Percentiles rank a stretch among this genome's conserved stretches.
Evolutionary conservation across 2,888 invertebrate species (phyloP).

Genomic region (Leptinotarsa peninsularis): DNA sequence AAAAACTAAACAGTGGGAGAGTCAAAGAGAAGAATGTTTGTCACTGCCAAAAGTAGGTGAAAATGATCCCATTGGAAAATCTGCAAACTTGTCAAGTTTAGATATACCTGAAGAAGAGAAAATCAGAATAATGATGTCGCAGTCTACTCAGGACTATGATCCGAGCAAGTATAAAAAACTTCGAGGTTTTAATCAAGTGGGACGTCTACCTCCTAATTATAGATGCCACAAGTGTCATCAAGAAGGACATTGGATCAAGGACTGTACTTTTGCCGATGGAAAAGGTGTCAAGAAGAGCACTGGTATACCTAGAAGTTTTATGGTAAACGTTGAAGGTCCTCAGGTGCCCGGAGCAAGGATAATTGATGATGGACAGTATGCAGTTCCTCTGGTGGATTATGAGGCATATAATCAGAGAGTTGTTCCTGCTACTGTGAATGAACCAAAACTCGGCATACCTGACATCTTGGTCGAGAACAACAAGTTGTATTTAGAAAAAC

Average conservation of each 20-base stretch:
- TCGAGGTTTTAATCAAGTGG: conserved; percentile 57
- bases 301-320: not conserved
- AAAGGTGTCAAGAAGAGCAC: not conserved
- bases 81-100: conserved; percentile 87
- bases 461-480: too few relatives aligned
- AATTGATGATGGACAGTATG: too few relatives aligned
- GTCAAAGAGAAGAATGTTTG: too few relatives aligned
- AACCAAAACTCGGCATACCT: too few relatives aligned
- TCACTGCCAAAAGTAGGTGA: too few relatives aligned
- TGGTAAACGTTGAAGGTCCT: not conserved
- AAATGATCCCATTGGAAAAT: too few relatives aligned
- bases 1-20: too few relatives aligned
- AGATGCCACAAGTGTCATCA: conserved; percentile 76
- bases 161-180: too few relatives aligned
- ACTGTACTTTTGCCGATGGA: not conserved
- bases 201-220: too few relatives aligned
- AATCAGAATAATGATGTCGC: conserved; percentile 96
- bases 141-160: conserved; percentile 96
- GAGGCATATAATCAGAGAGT: not conserved
- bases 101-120: conserved; percentile 97
- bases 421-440: too few relatives aligned
- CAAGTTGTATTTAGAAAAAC: too few relatives aligned
- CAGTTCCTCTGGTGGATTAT: not conserved
- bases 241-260: not conserved
- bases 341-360: too few relatives aligned